Evolutionary conservation across 2,888 invertebrate species (phyloP).

Genomic region (Deroplatys truncata): DNA sequence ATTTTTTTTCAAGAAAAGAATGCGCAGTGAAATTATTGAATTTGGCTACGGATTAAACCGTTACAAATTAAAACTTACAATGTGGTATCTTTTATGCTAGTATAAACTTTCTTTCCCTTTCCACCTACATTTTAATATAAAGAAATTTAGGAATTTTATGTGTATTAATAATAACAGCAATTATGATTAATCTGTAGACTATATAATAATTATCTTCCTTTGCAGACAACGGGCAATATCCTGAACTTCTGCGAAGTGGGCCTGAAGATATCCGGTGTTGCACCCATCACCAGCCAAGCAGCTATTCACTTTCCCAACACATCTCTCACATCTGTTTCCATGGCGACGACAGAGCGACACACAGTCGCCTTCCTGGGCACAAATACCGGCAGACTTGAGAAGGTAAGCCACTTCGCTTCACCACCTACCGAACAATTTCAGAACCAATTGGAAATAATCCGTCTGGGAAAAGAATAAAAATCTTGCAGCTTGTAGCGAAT

Average conservation of each 20-base stretch:
- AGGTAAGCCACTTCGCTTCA: constrained; percentile 50
- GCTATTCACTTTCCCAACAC: constrained; percentile 74
- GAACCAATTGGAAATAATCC: background rate
- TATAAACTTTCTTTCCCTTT: no score
- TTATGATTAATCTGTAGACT: no score
- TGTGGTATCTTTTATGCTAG: no score
- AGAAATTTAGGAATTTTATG: no score
- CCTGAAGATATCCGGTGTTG: constrained; percentile 84
- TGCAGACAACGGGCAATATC: constrained; percentile 78
- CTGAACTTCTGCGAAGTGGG: constrained; percentile 90
- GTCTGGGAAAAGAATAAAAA: no score
- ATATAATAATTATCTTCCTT: background rate
- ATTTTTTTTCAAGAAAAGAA: no score
- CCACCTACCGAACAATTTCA: background rate
- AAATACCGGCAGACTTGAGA: constrained; percentile 76
- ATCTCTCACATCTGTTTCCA: constrained; percentile 77
- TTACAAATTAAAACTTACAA: no score
- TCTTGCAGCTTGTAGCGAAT: no score
- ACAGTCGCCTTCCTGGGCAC: constrained; percentile 94
- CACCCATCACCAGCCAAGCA: constrained; percentile 75
- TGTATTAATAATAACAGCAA: no score
- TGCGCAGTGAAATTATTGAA: no score
- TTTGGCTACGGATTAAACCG: no score
- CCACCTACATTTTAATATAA: no score
- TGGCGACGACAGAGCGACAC: constrained; percentile 84